A percentile compares a stretch with the other conserved stretches of the same genome.
These are phyloP conservation scores for Orthosia gracilis DNA, from an alignment of 2,888 invertebrate species.

Conservation along the genomic window DNA sequence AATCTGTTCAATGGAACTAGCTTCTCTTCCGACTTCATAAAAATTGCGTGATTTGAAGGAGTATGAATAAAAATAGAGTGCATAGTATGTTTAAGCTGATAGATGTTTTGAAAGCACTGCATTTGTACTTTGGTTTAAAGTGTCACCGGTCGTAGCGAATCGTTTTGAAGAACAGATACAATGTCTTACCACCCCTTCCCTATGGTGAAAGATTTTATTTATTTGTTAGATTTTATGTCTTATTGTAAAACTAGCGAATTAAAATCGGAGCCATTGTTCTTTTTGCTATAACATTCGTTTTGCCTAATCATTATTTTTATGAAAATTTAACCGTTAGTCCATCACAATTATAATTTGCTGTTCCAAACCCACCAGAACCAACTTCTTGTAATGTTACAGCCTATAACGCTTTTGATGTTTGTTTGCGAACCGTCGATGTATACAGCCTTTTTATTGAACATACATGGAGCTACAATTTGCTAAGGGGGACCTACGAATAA, in stretches of 20 bases:
- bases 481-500: conserved; percentile 13
- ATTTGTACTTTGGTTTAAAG: too few species aligned
- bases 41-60: conserved; percentile 24
- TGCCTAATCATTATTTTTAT: too few species aligned
- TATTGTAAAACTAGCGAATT: too few species aligned
- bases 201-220: too few species aligned
- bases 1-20: conserved; percentile 61
- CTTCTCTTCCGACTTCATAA: conserved; percentile 51
- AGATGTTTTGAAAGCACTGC: too few species aligned
- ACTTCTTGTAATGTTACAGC: conserved; percentile 25
- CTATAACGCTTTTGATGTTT: conserved; percentile 38
- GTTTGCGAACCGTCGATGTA: conserved; percentile 44
- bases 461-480: conserved; percentile 38
- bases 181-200: too few species aligned
- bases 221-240: too few species aligned
- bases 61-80: conserved; percentile 40
- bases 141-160: too few species aligned
- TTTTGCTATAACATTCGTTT: too few species aligned
- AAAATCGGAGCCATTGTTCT: too few species aligned
- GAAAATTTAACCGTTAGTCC: too few species aligned
- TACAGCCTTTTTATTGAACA: conserved; percentile 53
- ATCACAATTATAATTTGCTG: not conserved
- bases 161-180: too few species aligned
- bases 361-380: not conserved
- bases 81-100: not conserved